Conservation (phyloP, 2,888 invertebrate genomes). For the Oligia strigilis region DNA sequence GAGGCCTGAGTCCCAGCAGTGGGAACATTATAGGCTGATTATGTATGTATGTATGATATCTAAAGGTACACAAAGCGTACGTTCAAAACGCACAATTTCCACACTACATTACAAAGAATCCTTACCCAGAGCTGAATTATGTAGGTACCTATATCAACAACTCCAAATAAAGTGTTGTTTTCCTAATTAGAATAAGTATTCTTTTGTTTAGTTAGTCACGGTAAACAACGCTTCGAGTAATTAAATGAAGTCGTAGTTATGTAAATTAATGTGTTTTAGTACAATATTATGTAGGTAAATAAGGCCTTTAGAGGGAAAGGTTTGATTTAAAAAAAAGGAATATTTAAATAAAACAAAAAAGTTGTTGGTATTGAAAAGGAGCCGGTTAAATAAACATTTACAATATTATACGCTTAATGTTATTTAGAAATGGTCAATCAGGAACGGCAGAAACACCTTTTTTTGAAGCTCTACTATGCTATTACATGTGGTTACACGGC, state of each 20-base stretch:
- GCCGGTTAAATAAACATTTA: background rate
- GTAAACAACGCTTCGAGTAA: conserved; percentile 3
- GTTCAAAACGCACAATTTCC: background rate
- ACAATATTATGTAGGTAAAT: background rate
- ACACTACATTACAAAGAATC: background rate
- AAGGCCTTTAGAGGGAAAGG: background rate
- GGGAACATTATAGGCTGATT: too few species aligned
- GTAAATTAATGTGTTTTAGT: conserved; percentile 5
- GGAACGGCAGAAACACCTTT: background rate
- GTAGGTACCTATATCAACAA: background rate
- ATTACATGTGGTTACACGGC: background rate
- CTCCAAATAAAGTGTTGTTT: background rate
- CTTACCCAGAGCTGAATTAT: background rate
- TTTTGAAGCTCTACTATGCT: background rate
- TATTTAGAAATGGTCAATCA: background rate
- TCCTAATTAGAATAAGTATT: conserved; percentile 8
- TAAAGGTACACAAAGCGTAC: background rate
- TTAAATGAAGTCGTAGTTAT: conserved; percentile 16
- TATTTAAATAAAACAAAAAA: background rate
- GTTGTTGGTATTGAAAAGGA: background rate
- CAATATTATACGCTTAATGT: background rate
- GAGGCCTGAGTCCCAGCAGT: too few species aligned
- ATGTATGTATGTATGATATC: too few species aligned
- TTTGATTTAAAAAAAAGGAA: background rate
- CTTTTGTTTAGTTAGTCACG: conserved; percentile 21